A percentile compares a stretch with the other conserved stretches of the same genome.
phyloP scores from a whole-genome alignment of 92 coral and sea anemone species.

The Actinostola sp. region DNA sequence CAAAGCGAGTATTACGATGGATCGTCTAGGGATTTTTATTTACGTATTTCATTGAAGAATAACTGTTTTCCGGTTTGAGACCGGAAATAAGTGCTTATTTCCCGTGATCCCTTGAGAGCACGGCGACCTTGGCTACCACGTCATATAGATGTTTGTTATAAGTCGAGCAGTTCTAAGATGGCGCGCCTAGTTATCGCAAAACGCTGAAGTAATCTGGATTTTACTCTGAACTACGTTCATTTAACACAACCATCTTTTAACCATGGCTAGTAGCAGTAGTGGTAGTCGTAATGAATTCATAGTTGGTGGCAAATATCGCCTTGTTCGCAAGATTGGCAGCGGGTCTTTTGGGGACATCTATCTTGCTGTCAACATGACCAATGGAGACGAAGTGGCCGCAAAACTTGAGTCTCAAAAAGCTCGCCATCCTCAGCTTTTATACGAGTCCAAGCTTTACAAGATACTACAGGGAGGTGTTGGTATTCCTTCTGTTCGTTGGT shows the following conservation, averaged over 20 bases:
- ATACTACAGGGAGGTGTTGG: slow-evolving; percentile 99
- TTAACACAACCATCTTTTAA: slow-evolving; percentile 2
- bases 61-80: slow-evolving; percentile 33
- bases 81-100: slow-evolving; percentile 29
- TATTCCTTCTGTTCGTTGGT: slow-evolving; percentile 93
- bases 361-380: slow-evolving; percentile 82
- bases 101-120: slow-evolving; percentile 70
- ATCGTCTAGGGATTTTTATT: neutral
- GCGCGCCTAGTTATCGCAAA: slow-evolving; percentile 38
- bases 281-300: slow-evolving; percentile 78
- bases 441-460: slow-evolving; percentile 96
- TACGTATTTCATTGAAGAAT: neutral
- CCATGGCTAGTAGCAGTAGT: slow-evolving; percentile 87
- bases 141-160: slow-evolving; percentile 60
- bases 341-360: slow-evolving; percentile 99
- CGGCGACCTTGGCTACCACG: slow-evolving; percentile 90
- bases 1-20: neutral
- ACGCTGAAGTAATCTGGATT: slow-evolving; percentile 1
- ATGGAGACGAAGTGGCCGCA: slow-evolving; percentile 97
- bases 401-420: slow-evolving; percentile 97
- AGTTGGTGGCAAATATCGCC: slow-evolving; percentile 94
- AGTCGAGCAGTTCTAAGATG: slow-evolving; percentile 32
- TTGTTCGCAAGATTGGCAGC: slow-evolving; percentile 97
- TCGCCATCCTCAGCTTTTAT: slow-evolving; percentile 98
- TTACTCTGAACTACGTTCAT: slow-evolving; percentile 5